Evolutionary conservation across 2,113 vertebrate species (phyloP), one percentile per base, ranked within the genome.

Genomic region (Heliornis fulica): DNA sequence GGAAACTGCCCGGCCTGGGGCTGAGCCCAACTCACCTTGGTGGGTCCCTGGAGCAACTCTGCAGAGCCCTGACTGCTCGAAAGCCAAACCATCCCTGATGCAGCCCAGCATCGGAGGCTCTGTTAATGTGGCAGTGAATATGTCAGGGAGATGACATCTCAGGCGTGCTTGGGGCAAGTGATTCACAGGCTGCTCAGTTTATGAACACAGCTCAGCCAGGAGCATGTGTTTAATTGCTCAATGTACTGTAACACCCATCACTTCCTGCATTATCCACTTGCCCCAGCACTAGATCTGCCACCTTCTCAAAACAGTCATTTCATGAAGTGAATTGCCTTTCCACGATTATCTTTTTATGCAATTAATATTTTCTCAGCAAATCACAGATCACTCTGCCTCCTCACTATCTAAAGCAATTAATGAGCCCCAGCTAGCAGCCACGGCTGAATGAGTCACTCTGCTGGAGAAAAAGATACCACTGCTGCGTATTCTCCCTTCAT

Each of bases 231-330:
- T 91, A 84, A 96, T 91, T 93, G 92, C 88, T 95, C 81, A 72
- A 28, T 92, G 68, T 91, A 86, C 89, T 68, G 78, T 64, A 94
- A 94, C 81, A 96, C 63, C 74, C 34, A 0, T 36, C 2, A 25
- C 60, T 81, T 59, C 81, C 94, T 68, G 71, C 78, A 79, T 93
- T 93, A 92, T 86, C 92, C 81, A 86, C 89, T 96, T 91, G 92
- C 79, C 85, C 92, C 80, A 53, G 95, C 56, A 64, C 61, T 81
- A 61, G 71, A 82, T 77, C 92, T 82, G 60, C 77, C 69, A 83
- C 71, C 89, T 91, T 71, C 83, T 56, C 81, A 28, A 77, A 88
- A 71, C 85, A 71, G 9, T 88, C 72, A 60, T 90, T 95, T 94
- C 78, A 65, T 76, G 50, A 89, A 78, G 68, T 54, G 26, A 31